Conservation (phyloP, 2,797 vertebrate species). For the Microctenopoma steveboyesi region DNA sequence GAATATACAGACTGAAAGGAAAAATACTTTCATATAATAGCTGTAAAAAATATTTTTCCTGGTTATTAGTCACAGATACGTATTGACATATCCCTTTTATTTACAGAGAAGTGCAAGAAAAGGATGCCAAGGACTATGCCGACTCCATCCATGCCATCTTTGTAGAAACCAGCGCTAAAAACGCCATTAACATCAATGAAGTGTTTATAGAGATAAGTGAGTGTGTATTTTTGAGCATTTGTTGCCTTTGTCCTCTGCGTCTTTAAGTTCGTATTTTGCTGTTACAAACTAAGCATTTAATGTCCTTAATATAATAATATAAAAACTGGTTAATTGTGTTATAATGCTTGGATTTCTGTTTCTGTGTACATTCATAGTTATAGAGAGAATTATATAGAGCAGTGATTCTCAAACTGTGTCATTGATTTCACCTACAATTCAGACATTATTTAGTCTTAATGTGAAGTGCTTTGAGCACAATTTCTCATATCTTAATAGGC, state of each 20-base stretch:
- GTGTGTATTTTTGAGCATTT: slow-evolving; percentile 69
- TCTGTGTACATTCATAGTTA: too few species aligned
- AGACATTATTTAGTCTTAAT: too few species aligned
- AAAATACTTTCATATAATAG: neutral
- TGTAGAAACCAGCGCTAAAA: slow-evolving; percentile 98
- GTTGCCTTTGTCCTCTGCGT: neutral
- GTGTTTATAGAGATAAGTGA: slow-evolving; percentile 99
- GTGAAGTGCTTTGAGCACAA: too few species aligned
- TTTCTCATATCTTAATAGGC: too few species aligned
- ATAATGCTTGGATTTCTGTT: too few species aligned
- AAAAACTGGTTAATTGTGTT: too few species aligned
- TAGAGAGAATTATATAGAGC: too few species aligned
- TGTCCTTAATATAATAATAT: neutral
- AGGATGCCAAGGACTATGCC: slow-evolving; percentile 98
- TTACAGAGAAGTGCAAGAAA: slow-evolving; percentile 94
- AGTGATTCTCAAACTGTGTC: too few species aligned
- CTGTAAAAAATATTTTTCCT: slow-evolving; percentile 7
- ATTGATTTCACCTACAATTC: too few species aligned
- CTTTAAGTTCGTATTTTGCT: slow-evolving; percentile 1
- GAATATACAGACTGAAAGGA: too few species aligned
- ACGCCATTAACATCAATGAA: slow-evolving; percentile 98
- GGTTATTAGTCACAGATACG: slow-evolving; percentile 39
- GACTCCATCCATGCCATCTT: slow-evolving; percentile 98
- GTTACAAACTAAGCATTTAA: slow-evolving; percentile 22
- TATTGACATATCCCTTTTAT: slow-evolving; percentile 5